Evolutionary conservation across 1,140 invertebrate genomes (phyloP).

Genomic region (Asobara japonica): DNA sequence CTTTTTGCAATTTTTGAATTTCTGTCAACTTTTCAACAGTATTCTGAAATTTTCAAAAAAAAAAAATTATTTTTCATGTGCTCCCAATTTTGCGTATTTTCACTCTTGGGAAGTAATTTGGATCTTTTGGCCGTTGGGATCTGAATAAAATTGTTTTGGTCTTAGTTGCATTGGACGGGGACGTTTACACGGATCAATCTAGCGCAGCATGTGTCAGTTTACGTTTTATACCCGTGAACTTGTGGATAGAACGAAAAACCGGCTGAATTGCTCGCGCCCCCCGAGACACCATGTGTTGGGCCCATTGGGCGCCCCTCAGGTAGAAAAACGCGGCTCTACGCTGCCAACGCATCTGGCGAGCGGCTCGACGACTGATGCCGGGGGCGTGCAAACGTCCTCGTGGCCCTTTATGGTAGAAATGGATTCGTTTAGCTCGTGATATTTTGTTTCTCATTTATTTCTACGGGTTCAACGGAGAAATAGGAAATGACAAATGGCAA

Average conservation of each 20-base stretch:
- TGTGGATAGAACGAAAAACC: conserved; percentile 11
- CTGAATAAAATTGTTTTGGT: neutral
- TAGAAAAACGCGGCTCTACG: conserved; percentile 52
- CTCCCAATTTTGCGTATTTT: too few relatives aligned
- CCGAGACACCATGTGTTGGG: conserved; percentile 57
- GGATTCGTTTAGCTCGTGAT: conserved; percentile 39
- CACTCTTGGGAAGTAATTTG: too few relatives aligned
- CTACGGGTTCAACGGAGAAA: neutral
- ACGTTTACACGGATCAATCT: neutral
- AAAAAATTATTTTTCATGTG: too few relatives aligned
- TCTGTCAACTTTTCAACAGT: too few relatives aligned
- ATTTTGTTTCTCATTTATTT: conserved; percentile 14
- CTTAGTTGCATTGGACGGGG: neutral
- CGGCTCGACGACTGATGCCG: conserved; percentile 40
- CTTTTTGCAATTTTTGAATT: too few relatives aligned
- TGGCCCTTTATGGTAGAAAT: conserved; percentile 37
- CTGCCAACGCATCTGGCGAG: conserved; percentile 60
- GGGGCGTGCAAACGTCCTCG: conserved; percentile 40
- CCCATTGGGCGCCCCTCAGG: conserved; percentile 56
- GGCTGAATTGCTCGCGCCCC: conserved; percentile 19
- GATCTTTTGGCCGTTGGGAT: too few relatives aligned
- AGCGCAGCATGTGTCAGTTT: neutral
- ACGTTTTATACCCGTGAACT: neutral
- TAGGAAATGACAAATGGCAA: neutral
- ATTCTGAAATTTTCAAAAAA: too few relatives aligned